phyloP scores from a whole-genome alignment of 2,113 vertebrate genomes.

The Neolamprologus falcicula region DNA sequence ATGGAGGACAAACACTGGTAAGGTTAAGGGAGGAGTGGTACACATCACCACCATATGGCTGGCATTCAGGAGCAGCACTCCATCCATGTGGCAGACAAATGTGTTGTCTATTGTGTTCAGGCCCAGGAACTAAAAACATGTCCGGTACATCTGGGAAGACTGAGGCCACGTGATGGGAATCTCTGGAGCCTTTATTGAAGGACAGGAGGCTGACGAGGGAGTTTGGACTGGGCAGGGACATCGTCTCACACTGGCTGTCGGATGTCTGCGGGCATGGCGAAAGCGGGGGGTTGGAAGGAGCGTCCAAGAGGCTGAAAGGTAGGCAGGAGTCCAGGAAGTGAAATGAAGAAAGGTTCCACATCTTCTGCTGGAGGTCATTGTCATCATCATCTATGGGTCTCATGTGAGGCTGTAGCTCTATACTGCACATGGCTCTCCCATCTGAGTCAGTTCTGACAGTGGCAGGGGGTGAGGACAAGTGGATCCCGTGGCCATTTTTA shows the following conservation, averaged over 20 bases:
- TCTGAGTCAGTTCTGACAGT: slow-evolving; percentile 74
- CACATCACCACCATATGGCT: slow-evolving; percentile 46
- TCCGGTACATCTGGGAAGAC: slow-evolving; percentile 54
- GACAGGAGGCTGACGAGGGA: slow-evolving; percentile 62
- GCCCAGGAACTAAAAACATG: slow-evolving; percentile 56
- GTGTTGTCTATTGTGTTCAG: slow-evolving; percentile 67
- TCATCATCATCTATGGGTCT: slow-evolving; percentile 72
- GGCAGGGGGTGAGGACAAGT: slow-evolving; percentile 76
- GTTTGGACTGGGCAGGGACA: slow-evolving; percentile 70
- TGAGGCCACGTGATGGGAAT: slow-evolving; percentile 57
- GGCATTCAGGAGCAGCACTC: not conserved
- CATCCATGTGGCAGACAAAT: slow-evolving; percentile 33
- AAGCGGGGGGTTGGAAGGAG: slow-evolving; percentile 54
- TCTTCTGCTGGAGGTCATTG: slow-evolving; percentile 69
- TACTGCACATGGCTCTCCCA: slow-evolving; percentile 59
- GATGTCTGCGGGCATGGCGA: slow-evolving; percentile 59
- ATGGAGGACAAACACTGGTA: not conserved
- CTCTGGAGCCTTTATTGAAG: slow-evolving; percentile 48
- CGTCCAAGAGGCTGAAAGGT: slow-evolving; percentile 64
- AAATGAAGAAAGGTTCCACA: slow-evolving; percentile 74
- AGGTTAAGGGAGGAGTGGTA: not conserved
- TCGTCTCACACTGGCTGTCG: slow-evolving; percentile 65
- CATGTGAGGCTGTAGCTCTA: slow-evolving; percentile 72
- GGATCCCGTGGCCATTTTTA: slow-evolving; percentile 77
- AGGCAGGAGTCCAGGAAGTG: slow-evolving; percentile 61